These are phyloP conservation scores for Agrotis clavis DNA, from an alignment of 2,888 invertebrate species.

Conservation along the genomic window DNA sequence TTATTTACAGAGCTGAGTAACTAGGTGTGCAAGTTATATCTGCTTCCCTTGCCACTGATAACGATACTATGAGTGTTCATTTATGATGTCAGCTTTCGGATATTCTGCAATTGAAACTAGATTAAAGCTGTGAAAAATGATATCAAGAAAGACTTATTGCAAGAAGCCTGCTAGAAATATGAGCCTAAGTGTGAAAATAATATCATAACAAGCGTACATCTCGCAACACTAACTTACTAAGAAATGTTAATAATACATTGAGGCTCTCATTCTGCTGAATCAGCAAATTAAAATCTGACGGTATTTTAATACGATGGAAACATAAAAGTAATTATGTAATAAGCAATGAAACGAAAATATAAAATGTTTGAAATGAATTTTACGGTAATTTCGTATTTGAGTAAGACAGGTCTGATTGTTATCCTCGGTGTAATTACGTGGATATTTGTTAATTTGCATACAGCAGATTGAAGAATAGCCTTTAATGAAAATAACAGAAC, in stretches of 20 bases:
- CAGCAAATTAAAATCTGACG: conserved; percentile 29
- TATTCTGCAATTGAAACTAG: conserved; percentile 49
- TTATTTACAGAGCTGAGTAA: conserved; percentile 67
- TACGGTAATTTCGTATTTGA: conserved; percentile 77
- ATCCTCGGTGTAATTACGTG: conserved; percentile 80
- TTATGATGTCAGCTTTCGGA: conserved; percentile 56
- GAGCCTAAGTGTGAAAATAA: conserved; percentile 12
- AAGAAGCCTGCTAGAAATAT: conserved; percentile 15
- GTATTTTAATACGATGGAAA: conserved; percentile 35
- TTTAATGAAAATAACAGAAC: conserved; percentile 77
- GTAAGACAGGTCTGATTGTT: conserved; percentile 74
- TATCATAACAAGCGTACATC: conserved; percentile 13
- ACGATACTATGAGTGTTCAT: conserved; percentile 53
- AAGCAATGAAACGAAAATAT: conserved; percentile 39
- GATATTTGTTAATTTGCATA: conserved; percentile 81
- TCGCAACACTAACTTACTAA: background rate
- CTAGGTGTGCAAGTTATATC: conserved; percentile 67
- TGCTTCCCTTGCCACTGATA: conserved; percentile 59
- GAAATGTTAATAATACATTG: conserved; percentile 5
- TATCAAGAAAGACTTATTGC: conserved; percentile 35
- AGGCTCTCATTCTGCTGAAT: conserved; percentile 37
- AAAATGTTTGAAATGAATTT: conserved; percentile 69
- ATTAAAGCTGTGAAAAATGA: conserved; percentile 47
- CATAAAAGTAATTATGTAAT: conserved; percentile 37
- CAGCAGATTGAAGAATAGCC: conserved; percentile 76